Evolutionary conservation across 2,113 vertebrate genomes (phyloP).

Genomic region (Orthonyx spaldingii): DNA sequence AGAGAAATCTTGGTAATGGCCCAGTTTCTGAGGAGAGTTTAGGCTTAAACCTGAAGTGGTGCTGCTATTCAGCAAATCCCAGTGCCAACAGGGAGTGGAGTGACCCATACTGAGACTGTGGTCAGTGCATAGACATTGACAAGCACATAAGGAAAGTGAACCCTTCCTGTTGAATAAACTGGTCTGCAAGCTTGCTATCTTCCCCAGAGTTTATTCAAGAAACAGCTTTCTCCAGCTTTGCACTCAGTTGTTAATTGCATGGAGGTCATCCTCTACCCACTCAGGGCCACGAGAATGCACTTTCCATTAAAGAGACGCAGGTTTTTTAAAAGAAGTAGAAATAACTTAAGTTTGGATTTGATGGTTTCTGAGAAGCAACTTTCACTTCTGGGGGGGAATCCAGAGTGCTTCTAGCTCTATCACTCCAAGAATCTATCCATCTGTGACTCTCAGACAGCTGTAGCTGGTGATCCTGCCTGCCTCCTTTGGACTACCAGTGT

Average conservation of each 20-base stretch:
- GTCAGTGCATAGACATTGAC: not conserved
- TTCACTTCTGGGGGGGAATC: not conserved
- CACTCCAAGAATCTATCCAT: not conserved
- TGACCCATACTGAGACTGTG: not conserved
- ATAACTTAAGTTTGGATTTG: not conserved
- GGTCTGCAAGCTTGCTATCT: not conserved
- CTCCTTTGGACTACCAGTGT: not conserved
- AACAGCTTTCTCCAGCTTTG: not conserved
- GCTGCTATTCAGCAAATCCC: not conserved
- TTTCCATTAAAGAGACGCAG: not conserved
- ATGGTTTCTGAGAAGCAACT: not conserved
- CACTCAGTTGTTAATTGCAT: not conserved
- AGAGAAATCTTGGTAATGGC: not conserved
- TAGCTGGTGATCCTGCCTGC: not conserved
- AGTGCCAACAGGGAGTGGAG: accelerated
- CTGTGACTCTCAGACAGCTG: not conserved
- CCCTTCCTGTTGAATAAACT: not conserved
- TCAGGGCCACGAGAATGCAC: not conserved
- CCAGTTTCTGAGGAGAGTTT: not conserved
- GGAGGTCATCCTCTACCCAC: not conserved
- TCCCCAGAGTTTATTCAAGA: not conserved
- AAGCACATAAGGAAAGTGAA: not conserved
- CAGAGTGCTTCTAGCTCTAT: not conserved
- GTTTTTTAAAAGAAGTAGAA: not conserved
- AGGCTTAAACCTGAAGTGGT: not conserved